phyloP scores from a whole-genome alignment of 1,140 invertebrate genomes.

The Zaprionus ornatus region DNA sequence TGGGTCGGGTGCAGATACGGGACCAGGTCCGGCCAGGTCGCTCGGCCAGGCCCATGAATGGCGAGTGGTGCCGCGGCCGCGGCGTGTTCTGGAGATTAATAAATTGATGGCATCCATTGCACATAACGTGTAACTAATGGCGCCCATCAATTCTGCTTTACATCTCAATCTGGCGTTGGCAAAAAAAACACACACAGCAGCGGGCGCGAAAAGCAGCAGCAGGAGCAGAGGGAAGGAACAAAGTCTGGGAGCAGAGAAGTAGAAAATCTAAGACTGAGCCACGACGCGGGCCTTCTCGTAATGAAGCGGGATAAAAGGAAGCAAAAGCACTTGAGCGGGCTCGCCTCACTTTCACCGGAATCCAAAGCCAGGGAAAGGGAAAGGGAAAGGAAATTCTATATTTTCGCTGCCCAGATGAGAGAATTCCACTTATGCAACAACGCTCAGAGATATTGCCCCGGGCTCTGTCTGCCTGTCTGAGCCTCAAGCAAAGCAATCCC shows the following conservation, averaged over 20 bases:
- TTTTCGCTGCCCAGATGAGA: slow-evolving; percentile 18
- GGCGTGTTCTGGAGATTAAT: slow-evolving; percentile 84
- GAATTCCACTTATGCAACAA: slow-evolving; percentile 53
- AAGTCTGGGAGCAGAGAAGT: background rate
- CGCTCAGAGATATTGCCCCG: too few relatives aligned
- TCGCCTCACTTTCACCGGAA: slow-evolving; percentile 56
- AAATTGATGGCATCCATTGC: slow-evolving; percentile 84
- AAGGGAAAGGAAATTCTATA: slow-evolving; percentile 42
- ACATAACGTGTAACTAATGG: slow-evolving; percentile 84
- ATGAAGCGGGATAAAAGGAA: slow-evolving; percentile 47
- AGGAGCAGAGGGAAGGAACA: background rate
- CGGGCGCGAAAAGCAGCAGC: background rate
- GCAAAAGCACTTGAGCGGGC: slow-evolving; percentile 42
- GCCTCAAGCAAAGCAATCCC: slow-evolving; percentile 17
- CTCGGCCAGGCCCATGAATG: slow-evolving; percentile 54
- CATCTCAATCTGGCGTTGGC: slow-evolving; percentile 84
- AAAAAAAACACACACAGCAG: slow-evolving; percentile 28
- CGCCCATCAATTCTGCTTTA: slow-evolving; percentile 84
- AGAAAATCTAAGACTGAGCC: slow-evolving; percentile 35
- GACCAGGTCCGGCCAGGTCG: slow-evolving; percentile 32
- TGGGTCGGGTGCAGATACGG: slow-evolving; percentile 40
- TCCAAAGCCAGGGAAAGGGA: slow-evolving; percentile 6
- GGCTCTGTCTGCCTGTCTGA: background rate
- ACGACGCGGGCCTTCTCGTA: slow-evolving; percentile 48
- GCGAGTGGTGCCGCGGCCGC: slow-evolving; percentile 48